Evolutionary conservation across 23 tunicate species (phyloP).

Genomic region (Styela clava): DNA sequence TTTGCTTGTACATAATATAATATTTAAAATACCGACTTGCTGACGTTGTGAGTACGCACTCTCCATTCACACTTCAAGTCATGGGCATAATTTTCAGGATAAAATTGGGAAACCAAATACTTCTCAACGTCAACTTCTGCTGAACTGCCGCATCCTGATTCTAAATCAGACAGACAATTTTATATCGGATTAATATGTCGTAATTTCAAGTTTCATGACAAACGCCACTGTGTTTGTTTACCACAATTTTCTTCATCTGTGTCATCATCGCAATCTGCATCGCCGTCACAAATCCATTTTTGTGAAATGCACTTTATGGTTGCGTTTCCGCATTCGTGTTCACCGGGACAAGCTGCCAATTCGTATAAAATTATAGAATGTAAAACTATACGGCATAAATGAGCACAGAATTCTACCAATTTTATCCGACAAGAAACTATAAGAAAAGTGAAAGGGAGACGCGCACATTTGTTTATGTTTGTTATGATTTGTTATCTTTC

Average conservation of each 20-base stretch:
- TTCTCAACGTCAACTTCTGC: constrained; percentile 19
- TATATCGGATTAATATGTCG: neutral
- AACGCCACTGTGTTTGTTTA: too few species aligned
- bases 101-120: constrained; percentile 1
- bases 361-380: neutral
- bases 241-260: constrained; percentile 34
- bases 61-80: constrained; percentile 16
- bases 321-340: constrained; percentile 23
- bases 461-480: too few species aligned
- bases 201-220: too few species aligned
- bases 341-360: neutral
- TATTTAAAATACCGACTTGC: neutral
- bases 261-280: constrained; percentile 28
- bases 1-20: too few species aligned
- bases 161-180: neutral
- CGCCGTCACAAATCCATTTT: constrained; percentile 43
- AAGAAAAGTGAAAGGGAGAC: too few species aligned
- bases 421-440: too few species aligned
- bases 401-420: too few species aligned
- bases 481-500: too few species aligned
- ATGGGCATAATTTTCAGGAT: constrained; percentile 4
- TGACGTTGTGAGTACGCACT: neutral
- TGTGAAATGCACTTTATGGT: constrained; percentile 18
- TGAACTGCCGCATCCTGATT: constrained; percentile 33
- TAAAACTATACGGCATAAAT: too few species aligned